Evolutionary conservation across 2,797 vertebrate genomes (phyloP).

Genomic region (Anas bernieri): DNA sequence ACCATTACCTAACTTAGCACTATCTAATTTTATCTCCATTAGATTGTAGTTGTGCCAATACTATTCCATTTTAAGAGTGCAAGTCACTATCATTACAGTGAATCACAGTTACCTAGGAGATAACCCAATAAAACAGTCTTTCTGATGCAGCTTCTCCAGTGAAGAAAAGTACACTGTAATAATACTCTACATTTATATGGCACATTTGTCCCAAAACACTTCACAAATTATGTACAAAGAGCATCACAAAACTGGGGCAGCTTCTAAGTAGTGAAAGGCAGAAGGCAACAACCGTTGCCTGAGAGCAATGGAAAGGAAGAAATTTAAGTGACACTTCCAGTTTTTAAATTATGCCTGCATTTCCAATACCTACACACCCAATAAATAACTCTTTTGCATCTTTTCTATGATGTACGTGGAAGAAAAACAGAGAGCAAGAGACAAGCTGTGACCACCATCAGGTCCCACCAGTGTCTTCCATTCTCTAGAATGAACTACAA

Average conservation of each 20-base stretch:
- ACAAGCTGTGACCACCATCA: neutral
- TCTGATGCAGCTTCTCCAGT: neutral
- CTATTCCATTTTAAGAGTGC: conserved; percentile 29
- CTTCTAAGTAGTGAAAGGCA: neutral
- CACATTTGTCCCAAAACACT: conserved; percentile 3
- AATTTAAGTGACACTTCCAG: neutral
- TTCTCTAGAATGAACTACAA: no score
- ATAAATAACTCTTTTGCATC: rapidly evolving
- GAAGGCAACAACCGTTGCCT: neutral
- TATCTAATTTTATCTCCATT: conserved; percentile 10
- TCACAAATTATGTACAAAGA: neutral
- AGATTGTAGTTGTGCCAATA: neutral
- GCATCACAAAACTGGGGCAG: neutral
- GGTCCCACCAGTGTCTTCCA: no score
- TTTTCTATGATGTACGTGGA: neutral
- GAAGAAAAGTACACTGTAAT: neutral
- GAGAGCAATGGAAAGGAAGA: neutral
- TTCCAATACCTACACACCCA: neutral
- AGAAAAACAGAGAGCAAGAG: neutral
- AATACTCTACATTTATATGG: conserved; percentile 6
- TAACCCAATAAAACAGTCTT: conserved; percentile 38
- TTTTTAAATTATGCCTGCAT: neutral
- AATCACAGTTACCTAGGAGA: conserved; percentile 53
- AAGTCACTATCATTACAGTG: conserved; percentile 26
- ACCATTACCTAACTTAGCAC: neutral